Evolutionary conservation across 1,140 invertebrate genomes (phyloP).

Genomic region (Belonocnema kinseyi): DNA sequence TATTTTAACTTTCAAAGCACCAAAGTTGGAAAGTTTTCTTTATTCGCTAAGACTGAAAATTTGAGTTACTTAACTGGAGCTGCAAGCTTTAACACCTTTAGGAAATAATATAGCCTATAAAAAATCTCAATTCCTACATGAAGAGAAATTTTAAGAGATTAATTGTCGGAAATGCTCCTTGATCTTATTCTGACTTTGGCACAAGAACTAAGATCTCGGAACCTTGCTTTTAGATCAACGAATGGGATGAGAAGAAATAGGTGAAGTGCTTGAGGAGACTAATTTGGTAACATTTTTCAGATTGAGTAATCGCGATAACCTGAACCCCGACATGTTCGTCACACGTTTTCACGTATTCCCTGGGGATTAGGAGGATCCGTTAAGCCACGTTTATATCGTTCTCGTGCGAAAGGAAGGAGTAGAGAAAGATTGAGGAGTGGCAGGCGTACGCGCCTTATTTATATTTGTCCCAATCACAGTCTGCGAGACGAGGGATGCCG

Average conservation of each 20-base stretch:
- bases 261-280: conserved; percentile 44
- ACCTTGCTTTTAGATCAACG: no score
- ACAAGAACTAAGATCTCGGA: no score
- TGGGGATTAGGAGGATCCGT: conserved; percentile 54
- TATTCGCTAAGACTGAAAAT: no score
- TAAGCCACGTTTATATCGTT: conserved; percentile 49
- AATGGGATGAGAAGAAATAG: not conserved
- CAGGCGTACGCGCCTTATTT: conserved; percentile 67
- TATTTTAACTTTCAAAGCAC: no score
- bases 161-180: no score
- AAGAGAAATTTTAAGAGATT: no score
- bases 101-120: no score
- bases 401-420: conserved; percentile 26
- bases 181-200: no score
- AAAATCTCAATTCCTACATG: no score
- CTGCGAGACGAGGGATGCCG: conserved; percentile 36
- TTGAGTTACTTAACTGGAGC: no score
- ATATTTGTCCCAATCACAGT: conserved; percentile 69
- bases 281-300: conserved; percentile 66
- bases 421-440: conserved; percentile 39
- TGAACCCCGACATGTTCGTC: conserved; percentile 44
- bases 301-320: conserved; percentile 52
- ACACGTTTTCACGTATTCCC: conserved; percentile 47
- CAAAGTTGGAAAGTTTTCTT: no score
- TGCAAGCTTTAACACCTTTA: no score